Percentiles rank a stretch among this genome's conserved stretches.
Conservation (phyloP, 2,888 invertebrate species). For the Cosmia trapezina region DNA sequence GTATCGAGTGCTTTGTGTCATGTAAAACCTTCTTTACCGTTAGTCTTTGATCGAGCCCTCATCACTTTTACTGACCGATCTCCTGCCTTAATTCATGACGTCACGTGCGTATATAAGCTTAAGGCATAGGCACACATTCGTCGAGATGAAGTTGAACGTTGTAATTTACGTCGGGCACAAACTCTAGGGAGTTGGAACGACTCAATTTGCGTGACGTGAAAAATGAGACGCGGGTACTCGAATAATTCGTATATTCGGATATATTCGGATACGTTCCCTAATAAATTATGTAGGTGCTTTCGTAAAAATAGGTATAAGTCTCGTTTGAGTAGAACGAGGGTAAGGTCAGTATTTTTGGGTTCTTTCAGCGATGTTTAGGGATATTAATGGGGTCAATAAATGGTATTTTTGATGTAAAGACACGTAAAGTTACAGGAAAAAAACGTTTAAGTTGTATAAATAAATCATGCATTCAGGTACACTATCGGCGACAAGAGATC, state of each 20-base stretch:
- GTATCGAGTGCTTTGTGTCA: neutral
- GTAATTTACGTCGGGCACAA: constrained; percentile 67
- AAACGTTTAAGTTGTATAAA: constrained; percentile 25
- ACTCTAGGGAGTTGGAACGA: constrained; percentile 69
- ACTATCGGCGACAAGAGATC: too few species aligned
- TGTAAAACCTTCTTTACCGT: constrained; percentile 25
- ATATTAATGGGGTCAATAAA: constrained; percentile 25
- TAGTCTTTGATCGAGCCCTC: constrained; percentile 20
- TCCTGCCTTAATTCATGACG: constrained; percentile 37
- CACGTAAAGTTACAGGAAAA: constrained; percentile 16
- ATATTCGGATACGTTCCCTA: constrained; percentile 38
- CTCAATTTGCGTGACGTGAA: constrained; percentile 72
- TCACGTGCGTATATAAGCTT: constrained; percentile 32
- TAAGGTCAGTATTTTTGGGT: constrained; percentile 39
- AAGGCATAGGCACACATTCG: constrained; percentile 26
- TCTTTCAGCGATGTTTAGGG: constrained; percentile 31
- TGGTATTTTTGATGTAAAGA: constrained; percentile 22
- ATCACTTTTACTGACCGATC: constrained; percentile 41
- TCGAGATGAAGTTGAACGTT: constrained; percentile 50
- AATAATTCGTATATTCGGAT: constrained; percentile 50
- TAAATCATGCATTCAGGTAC: constrained; percentile 14
- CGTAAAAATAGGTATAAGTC: constrained; percentile 35
- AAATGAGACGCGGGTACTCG: constrained; percentile 67
- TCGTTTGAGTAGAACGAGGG: constrained; percentile 31
- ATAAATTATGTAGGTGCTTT: constrained; percentile 55